Percentiles rank a stretch among this genome's conserved stretches.
phyloP scores from a whole-genome alignment of 2,797 vertebrate genomes.

The Leptodactylus fallax region DNA sequence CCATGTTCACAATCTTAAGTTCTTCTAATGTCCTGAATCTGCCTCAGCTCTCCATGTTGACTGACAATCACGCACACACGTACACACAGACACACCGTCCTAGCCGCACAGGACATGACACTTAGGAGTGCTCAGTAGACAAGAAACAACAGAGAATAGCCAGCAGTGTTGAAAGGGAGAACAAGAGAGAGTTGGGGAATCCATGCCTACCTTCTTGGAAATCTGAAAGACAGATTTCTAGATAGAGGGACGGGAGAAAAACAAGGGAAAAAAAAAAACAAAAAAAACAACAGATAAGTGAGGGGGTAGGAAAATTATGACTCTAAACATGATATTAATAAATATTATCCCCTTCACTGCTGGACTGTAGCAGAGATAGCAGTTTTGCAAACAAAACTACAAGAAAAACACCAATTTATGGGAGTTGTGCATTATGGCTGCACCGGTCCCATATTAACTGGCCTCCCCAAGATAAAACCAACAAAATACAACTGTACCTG shows the following conservation, averaged over 20 bases:
- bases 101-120: conserved; percentile 15
- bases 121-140: conserved; percentile 21
- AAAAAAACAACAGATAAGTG: conserved; percentile 60
- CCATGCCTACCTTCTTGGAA: conserved; percentile 96
- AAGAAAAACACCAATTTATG: not conserved
- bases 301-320: conserved; percentile 67
- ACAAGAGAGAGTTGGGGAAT: conserved; percentile 73
- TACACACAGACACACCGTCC: not conserved
- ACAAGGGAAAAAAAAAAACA: conserved; percentile 28
- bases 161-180: conserved; percentile 66
- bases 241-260: conserved; percentile 83
- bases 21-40: conserved; percentile 10
- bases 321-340: conserved; percentile 67
- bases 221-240: conserved; percentile 99
- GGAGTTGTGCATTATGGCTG: not conserved
- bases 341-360: conserved; percentile 52
- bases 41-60: conserved; percentile 33
- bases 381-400: not conserved
- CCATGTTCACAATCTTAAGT: not conserved
- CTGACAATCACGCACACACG: conserved; percentile 34
- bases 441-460: not conserved
- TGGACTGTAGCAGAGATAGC: conserved; percentile 15
- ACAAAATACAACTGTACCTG: not conserved
- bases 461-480: not conserved
- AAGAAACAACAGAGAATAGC: conserved; percentile 66